Evolutionary conservation across 1,140 invertebrate species (phyloP).

Genomic region (Stegodyphus dumicola): DNA sequence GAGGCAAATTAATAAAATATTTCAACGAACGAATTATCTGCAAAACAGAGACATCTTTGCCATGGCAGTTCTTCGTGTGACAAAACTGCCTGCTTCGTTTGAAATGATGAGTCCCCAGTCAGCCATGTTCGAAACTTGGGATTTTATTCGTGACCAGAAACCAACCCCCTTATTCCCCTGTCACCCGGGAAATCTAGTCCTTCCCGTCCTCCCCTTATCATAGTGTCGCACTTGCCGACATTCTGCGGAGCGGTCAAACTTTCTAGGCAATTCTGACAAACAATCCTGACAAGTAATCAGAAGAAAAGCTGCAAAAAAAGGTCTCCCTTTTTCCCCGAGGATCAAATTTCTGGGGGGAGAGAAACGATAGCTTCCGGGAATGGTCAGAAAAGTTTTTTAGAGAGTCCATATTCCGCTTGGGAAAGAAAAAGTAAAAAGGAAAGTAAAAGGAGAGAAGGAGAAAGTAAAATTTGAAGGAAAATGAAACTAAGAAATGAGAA

Average conservation of each 20-base stretch:
- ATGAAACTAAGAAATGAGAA: slow-evolving; percentile 44
- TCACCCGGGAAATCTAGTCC: neutral
- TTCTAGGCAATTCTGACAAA: slow-evolving; percentile 15
- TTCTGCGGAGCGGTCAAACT: slow-evolving; percentile 36
- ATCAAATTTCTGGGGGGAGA: slow-evolving; percentile 9
- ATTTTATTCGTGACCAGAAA: neutral
- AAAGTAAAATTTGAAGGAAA: slow-evolving; percentile 29
- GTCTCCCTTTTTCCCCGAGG: slow-evolving; percentile 12
- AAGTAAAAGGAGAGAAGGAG: neutral
- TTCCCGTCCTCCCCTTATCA: neutral
- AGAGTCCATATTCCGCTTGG: neutral
- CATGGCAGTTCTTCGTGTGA: no score
- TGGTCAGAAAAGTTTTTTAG: neutral
- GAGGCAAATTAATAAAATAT: no score
- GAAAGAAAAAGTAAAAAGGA: slow-evolving; percentile 3
- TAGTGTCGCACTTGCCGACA: neutral
- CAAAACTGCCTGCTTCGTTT: no score
- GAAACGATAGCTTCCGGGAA: slow-evolving; percentile 38
- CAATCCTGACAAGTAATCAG: slow-evolving; percentile 54
- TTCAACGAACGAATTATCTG: no score
- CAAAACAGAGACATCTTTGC: no score
- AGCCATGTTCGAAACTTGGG: neutral
- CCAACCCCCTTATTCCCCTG: neutral
- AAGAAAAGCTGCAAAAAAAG: neutral
- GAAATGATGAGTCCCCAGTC: neutral